Percentiles rank a stretch among this genome's conserved stretches.
Conservation (phyloP, 2,113 vertebrate genomes). For the Hippocampus barbouri region DNA sequence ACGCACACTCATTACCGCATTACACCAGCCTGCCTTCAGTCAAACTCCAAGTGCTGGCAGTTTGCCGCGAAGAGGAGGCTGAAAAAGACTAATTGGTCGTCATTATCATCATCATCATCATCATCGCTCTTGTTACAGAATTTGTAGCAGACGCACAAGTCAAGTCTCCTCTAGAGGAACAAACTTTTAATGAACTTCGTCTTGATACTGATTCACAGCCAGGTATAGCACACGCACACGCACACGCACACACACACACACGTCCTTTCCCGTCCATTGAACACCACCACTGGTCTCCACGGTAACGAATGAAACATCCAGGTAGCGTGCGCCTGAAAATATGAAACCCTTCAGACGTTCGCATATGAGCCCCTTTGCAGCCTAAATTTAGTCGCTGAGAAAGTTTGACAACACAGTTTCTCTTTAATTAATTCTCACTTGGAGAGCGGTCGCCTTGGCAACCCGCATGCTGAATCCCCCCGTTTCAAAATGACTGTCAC, state of each 20-base stretch:
- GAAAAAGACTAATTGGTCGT: too few relatives aligned
- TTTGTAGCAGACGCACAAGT: neutral
- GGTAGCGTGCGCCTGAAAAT: neutral
- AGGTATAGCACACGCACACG: neutral
- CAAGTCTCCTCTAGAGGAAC: neutral
- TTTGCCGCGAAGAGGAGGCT: neutral
- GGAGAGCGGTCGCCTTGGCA: neutral
- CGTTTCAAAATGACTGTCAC: neutral
- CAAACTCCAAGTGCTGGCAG: neutral
- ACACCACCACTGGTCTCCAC: neutral
- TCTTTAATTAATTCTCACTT: neutral
- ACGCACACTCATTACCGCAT: neutral
- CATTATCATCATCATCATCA: neutral
- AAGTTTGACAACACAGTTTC: neutral
- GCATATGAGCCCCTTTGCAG: neutral
- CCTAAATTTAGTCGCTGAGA: neutral
- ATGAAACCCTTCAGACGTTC: neutral
- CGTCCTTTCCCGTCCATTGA: neutral
- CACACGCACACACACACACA: too few relatives aligned
- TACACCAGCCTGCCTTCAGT: neutral
- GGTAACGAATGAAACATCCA: neutral
- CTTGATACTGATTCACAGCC: neutral
- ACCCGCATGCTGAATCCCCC: neutral
- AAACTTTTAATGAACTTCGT: constrained; percentile 10
- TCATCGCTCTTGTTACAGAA: neutral